Evolutionary conservation across 2,113 vertebrate genomes (phyloP), one percentile per base, ranked within the genome.

Genomic region (Labeo rohita): DNA sequence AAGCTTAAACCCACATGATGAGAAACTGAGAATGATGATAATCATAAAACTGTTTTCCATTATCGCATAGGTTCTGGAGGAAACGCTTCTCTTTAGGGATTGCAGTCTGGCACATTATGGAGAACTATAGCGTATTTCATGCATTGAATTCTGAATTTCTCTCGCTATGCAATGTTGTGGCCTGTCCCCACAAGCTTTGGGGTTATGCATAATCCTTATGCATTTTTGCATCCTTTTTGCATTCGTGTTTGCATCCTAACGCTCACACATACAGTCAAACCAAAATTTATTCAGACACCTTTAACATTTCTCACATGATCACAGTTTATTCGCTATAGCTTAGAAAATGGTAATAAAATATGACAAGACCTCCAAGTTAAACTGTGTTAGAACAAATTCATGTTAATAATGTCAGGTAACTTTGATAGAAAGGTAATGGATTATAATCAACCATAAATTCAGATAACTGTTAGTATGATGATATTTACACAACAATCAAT

Each of bases 41-140:
- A 45, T 80, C 21, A n/a, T 34, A 52, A 54, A 52, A 34, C 28
- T 16, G 76, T 79, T 79, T 63, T 45, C 34, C 43, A 47, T 81
- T 80, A 63, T 61, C 7, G 7, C 50, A 59, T 21, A 39, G 36
- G 28, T 80, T 45, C 39, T 63, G 54, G n/a, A 59, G 16, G 49
- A 36, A 54, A 36, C 23, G 7, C 23, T 34, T 34, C 13, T 54
- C 75, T 54, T 54, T 15, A 4, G 49, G 49, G 75, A 77, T 36
- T 36, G 49, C 75, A 34, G 74, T 52, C 74, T 36, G 47, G 75
- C 0, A 18, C 23, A 52, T 76, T 52, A 52, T 52, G 75, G 1
- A 52, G 28, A 77, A 77, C 50, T 77, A 34, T 77, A 47, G 70
- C 4, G 0, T 11, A n/a, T 47, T 73, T 73, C 39, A 73, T 47